Evolutionary conservation across 2,113 vertebrate genomes (phyloP), one percentile per base, ranked within the genome.

Genomic region (Phainopepla nitens): DNA sequence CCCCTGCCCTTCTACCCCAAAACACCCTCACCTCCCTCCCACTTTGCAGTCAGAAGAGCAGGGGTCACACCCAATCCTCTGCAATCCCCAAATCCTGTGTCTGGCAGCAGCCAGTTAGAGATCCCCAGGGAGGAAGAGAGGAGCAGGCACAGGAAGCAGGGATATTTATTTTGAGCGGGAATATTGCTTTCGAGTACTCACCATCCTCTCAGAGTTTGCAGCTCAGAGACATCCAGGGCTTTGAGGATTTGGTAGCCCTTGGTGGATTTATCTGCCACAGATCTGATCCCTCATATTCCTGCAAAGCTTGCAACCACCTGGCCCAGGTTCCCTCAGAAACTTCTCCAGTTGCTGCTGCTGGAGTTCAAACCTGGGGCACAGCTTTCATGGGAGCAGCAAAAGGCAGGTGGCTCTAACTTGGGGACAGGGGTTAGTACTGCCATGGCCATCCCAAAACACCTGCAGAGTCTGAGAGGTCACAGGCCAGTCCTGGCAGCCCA

Each of bases 71-170:
- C 47, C 41, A 66, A 7, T 3, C 41, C 45, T 29, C 31, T 25
- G 53, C 2, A 2, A 54, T 6, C 20, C 47, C 56, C 1, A 0
- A 25, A 1, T 19, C 25, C 50, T 9, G 9, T 20, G n/a, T 36
- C 78, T 86, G 49, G 82, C 54, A 68, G n/a, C 66, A 66, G n/a
- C 89, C 58, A n/a, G 20, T 18, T 31, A 28, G 2, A 22, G 45
- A 24, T 22, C 25, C 33, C 49, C 42, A 31, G 58, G 79, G 54
- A 60, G 33, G 19, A 42, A 9, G 1, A 69, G 16, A 54, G 47
- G 41, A 69, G 29, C n/a, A 36, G 33, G 39, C 28, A n/a, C 24
- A 51, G 57, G 41, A 54, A 39, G 18, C 60, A n/a, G 28, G 25
- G 45, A 23, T 27, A 29, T 84, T 79, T 76, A 36, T 42, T 68